These are phyloP conservation scores for Rhabdornis inornatus DNA, from an alignment of 2,113 vertebrate genomes.

Conservation along the genomic window DNA sequence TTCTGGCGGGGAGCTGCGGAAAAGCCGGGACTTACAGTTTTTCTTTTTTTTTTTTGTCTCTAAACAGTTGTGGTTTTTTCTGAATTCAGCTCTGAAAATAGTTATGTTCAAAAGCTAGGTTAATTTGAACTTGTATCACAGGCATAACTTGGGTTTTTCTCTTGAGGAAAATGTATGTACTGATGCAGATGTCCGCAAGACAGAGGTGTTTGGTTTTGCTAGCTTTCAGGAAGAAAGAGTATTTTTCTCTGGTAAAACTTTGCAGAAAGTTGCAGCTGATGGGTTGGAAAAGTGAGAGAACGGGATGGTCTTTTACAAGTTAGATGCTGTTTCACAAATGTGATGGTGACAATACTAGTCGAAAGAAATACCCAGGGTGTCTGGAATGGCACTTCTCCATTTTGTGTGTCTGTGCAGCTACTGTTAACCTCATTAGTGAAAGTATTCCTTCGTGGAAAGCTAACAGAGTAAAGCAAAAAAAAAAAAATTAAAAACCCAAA, in stretches of 20 bases:
- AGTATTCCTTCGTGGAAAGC: neutral
- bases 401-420: neutral
- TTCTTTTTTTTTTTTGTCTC: neutral
- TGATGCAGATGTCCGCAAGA: accelerated
- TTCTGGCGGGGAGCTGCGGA: neutral
- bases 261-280: neutral
- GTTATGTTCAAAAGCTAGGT: too few relatives aligned
- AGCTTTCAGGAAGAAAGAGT: neutral
- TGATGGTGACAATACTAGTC: neutral
- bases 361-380: neutral
- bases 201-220: neutral
- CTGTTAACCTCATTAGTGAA: neutral
- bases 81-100: neutral
- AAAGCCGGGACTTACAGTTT: accelerated
- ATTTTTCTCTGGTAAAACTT: neutral
- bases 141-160: neutral
- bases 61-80: neutral
- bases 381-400: neutral
- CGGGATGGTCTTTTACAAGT: neutral
- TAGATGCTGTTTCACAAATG: neutral
- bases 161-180: accelerated
- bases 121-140: neutral
- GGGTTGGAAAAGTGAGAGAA: neutral
- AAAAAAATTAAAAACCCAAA: neutral
- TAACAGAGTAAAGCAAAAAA: neutral